phyloP scores from a whole-genome alignment of 2,888 invertebrate genomes.

The Phalangium opilio region DNA sequence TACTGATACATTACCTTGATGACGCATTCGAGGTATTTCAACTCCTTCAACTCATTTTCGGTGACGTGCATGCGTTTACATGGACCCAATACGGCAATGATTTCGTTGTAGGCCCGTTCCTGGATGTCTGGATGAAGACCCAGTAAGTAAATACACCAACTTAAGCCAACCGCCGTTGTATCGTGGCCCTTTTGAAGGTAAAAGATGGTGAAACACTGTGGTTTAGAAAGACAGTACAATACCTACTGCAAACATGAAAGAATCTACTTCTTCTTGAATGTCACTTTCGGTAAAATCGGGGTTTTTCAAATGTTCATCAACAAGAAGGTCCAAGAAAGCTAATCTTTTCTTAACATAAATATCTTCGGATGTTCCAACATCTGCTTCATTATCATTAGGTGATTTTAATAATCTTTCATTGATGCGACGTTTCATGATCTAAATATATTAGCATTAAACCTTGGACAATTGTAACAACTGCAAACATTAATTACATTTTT shows the following conservation, averaged over 20 bases:
- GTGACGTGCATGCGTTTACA: conserved; percentile 5
- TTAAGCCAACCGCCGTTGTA: conserved; percentile 64
- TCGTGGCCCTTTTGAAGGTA: conserved; percentile 13
- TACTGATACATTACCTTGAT: conserved; percentile 17
- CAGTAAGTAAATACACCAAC: conserved; percentile 58
- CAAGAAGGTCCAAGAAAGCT: conserved; percentile 36
- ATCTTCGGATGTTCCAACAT: neutral
- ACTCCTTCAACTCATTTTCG: conserved; percentile 20
- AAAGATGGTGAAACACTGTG: neutral
- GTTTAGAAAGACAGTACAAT: neutral
- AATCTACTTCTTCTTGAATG: conserved; percentile 37
- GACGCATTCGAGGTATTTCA: conserved; percentile 17
- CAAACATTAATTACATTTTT: too few species aligned
- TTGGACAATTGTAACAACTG: too few species aligned
- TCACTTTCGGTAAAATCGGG: conserved; percentile 28
- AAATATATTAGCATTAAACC: too few species aligned
- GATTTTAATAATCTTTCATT: neutral
- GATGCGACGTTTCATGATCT: conserved; percentile 8
- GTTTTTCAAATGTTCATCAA: conserved; percentile 28
- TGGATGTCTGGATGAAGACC: conserved; percentile 34
- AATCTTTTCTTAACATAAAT: conserved; percentile 21
- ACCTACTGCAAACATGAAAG: conserved; percentile 22
- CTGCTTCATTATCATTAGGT: neutral
- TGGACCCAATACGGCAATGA: conserved; percentile 36
- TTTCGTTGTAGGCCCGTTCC: conserved; percentile 52